Conservation (phyloP, 2,888 invertebrate species). For the Dugesia japonica region DNA sequence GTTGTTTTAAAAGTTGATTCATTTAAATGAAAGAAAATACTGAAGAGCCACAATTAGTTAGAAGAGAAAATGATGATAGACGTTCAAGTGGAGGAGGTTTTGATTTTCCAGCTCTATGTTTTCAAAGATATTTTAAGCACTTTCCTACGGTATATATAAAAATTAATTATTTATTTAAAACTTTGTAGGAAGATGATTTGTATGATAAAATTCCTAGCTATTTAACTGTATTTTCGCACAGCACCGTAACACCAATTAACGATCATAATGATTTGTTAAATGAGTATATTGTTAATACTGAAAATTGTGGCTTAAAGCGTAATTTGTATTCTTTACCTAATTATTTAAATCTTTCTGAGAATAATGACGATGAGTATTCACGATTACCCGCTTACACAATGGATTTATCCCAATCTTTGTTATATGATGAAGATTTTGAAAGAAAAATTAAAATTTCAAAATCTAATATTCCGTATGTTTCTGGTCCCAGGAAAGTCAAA, state of each 20-base stretch:
- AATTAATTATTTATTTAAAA: not conserved
- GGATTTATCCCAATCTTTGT: conserved; percentile 23
- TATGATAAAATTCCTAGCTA: conserved; percentile 23
- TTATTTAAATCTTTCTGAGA: not conserved
- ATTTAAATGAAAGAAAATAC: not conserved
- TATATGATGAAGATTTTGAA: not conserved
- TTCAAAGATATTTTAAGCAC: not conserved
- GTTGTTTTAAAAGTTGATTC: too few species aligned
- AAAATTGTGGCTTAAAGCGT: not conserved
- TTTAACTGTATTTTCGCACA: not conserved
- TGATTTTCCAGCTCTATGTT: not conserved
- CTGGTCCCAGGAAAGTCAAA: not conserved
- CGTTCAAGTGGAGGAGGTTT: not conserved
- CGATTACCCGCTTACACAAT: conserved; percentile 26
- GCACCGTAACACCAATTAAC: not conserved
- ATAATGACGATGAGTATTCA: not conserved
- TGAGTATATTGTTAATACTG: not conserved
- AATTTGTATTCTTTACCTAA: not conserved
- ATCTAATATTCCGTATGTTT: not conserved
- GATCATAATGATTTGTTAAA: not conserved
- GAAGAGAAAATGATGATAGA: conserved; percentile 1
- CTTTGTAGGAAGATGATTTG: not conserved
- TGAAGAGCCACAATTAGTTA: not conserved
- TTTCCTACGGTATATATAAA: not conserved
- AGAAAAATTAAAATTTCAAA: not conserved